Evolutionary conservation across 2,113 vertebrate genomes (phyloP).

Genomic region (Azemiops feae): DNA sequence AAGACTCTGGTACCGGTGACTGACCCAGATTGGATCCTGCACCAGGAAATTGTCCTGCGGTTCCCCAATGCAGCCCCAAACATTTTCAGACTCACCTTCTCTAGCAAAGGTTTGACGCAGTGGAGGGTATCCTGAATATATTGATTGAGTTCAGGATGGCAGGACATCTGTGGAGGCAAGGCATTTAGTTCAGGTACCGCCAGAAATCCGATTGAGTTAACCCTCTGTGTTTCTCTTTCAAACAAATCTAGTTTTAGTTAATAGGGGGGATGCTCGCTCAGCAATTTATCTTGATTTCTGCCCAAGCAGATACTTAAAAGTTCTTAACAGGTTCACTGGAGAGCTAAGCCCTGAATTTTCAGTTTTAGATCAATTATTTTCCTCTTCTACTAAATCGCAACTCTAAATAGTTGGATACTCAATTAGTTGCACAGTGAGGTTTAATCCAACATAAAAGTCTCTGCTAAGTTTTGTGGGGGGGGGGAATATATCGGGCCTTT

Average conservation of each 20-base stretch:
- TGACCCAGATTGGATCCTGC: not conserved
- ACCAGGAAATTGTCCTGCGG: not conserved
- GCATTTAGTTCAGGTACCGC: not conserved
- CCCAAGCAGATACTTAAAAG: not conserved
- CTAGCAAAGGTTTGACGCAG: conserved; percentile 93
- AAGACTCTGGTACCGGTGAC: not conserved
- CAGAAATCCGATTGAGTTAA: not conserved
- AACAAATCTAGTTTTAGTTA: not conserved
- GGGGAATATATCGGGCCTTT: not conserved
- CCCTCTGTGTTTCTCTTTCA: not conserved
- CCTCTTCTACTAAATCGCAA: not conserved
- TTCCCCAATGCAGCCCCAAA: not conserved
- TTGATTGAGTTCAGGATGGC: conserved; percentile 93
- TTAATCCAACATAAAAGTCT: not conserved
- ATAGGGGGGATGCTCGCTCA: not conserved
- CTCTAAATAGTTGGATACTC: not conserved
- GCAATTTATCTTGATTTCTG: not conserved
- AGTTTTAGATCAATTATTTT: not conserved
- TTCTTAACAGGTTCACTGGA: not conserved
- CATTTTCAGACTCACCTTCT: conserved; percentile 80
- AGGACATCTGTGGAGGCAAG: conserved; percentile 85
- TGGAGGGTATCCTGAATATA: conserved; percentile 97
- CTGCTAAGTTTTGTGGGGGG: not conserved
- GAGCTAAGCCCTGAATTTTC: not conserved
- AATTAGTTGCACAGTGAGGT: not conserved